Evolutionary conservation across 2,888 invertebrate genomes (phyloP).

Genomic region (Tinea trinotella): DNA sequence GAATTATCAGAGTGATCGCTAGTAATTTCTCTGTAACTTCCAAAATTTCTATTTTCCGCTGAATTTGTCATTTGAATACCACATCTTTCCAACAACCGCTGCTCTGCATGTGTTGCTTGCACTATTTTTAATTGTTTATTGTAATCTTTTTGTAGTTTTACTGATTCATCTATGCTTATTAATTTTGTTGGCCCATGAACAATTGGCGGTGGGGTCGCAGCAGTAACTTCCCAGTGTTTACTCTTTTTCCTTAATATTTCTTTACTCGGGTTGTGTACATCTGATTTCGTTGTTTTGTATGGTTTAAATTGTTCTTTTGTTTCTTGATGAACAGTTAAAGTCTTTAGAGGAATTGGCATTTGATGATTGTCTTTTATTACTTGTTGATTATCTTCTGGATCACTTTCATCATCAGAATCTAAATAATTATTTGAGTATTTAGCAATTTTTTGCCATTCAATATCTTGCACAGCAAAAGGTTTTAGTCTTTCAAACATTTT

Average conservation of each 20-base stretch:
- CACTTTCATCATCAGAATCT: slow-evolving; percentile 74
- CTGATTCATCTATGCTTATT: slow-evolving; percentile 69
- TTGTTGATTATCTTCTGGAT: slow-evolving; percentile 60
- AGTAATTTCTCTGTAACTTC: slow-evolving; percentile 46
- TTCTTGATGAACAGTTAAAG: slow-evolving; percentile 69
- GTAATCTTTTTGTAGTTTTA: slow-evolving; percentile 68
- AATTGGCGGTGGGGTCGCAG: slow-evolving; percentile 74
- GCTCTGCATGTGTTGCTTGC: slow-evolving; percentile 71
- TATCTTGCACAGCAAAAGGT: slow-evolving; percentile 61
- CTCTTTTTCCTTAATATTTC: slow-evolving; percentile 62
- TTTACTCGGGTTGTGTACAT: slow-evolving; percentile 69
- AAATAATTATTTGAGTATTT: slow-evolving; percentile 39
- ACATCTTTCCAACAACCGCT: slow-evolving; percentile 45
- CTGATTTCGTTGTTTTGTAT: slow-evolving; percentile 67
- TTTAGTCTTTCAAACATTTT: slow-evolving; percentile 59
- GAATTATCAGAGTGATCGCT: slow-evolving; percentile 49
- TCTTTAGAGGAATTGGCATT: slow-evolving; percentile 59
- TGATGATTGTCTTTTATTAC: slow-evolving; percentile 67
- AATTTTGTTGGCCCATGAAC: slow-evolving; percentile 67
- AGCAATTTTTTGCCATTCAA: slow-evolving; percentile 68
- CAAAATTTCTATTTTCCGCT: slow-evolving; percentile 44
- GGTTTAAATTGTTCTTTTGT: too few relatives aligned
- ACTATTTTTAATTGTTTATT: slow-evolving; percentile 55
- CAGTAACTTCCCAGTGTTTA: slow-evolving; percentile 74
- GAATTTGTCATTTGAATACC: slow-evolving; percentile 49